Base-by-base conservation (phyloP, 2,888 invertebrate genomes). In the Ecdyonurus torrentis region DNA sequence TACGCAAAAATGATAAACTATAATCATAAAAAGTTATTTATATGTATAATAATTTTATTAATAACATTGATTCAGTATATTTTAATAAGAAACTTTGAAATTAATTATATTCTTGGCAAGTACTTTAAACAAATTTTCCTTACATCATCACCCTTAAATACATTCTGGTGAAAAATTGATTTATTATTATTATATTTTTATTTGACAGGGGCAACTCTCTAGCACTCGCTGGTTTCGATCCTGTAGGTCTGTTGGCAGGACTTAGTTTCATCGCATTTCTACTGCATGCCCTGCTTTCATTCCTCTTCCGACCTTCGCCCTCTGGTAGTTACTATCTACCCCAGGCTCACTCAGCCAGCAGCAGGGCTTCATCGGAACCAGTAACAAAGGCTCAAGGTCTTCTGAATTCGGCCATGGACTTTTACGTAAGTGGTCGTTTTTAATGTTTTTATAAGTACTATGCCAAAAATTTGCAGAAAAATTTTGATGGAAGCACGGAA, bases 231-330 rank as follows among this genome's bases (percentile, higher is more conserved):
- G 69, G 72, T 37, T 73, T 75, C 63, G 75, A 75, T 66, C 74
- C 75, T n/a, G 70, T 75, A 60, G 73, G 73, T 61, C 68, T 75
- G 23, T 67, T 75, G 37, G 74, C 74, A 25, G 74, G 74, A 3
- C 66, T 75, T 20, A 74, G 74, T n/a, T 75, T 75, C 65, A 66
- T 75, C 60, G 74, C 74, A 24, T 74, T 75, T 66, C 64, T 75
- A n/a, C 63, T 75, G n/a, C 67, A 66, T 55, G 61, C 65, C 2
- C 55, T 55, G n/a, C 22, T 55, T 5, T 55, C 55, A n/a, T 53
- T 67, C 24, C 62, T 67, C 18, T 66, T 65, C 62, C 52, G 66
- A 20, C 55, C 55, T 20, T 55, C 55, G 55, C 55, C n/a, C 55
- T 7, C 55, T 7, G 55, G 7, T 20, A 22, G 55, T n/a, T 55